phyloP scores from a whole-genome alignment of 2,113 vertebrate species.

The Ageneiosus marmoratus region DNA sequence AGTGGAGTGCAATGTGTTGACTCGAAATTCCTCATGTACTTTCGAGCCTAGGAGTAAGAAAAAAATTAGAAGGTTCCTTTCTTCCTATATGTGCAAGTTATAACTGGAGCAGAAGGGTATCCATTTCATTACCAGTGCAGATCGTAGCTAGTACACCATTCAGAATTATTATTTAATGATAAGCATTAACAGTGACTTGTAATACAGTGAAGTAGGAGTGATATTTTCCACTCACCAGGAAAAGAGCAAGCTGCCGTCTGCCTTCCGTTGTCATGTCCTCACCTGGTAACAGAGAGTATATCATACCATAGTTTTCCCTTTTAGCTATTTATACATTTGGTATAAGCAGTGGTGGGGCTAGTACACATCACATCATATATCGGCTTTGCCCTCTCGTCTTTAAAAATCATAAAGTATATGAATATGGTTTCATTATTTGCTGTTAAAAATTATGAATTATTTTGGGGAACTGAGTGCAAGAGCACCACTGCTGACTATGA shows the following conservation, averaged over 20 bases:
- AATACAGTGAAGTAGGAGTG: not conserved
- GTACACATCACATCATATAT: too few relatives aligned
- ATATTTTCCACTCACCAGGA: constrained; percentile 74
- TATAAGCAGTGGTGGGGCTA: not conserved
- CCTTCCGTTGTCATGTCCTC: constrained; percentile 83
- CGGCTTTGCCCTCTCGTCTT: too few relatives aligned
- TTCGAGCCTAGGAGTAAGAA: constrained; percentile 77
- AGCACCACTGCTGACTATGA: not conserved
- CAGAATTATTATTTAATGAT: not conserved
- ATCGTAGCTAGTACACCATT: not conserved
- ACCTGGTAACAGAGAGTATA: constrained; percentile 66
- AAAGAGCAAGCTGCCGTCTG: constrained; percentile 79
- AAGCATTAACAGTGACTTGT: not conserved
- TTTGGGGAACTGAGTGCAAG: not conserved
- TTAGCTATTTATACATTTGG: not conserved
- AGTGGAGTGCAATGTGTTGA: constrained; percentile 88
- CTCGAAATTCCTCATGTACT: constrained; percentile 86
- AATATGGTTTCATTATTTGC: not conserved
- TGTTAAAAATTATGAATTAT: not conserved
- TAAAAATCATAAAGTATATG: too few relatives aligned
- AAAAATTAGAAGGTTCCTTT: not conserved
- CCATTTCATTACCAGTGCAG: not conserved
- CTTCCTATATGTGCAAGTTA: not conserved
- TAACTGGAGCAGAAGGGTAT: not conserved
- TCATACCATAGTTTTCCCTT: not conserved